Percentiles rank a stretch among this genome's conserved stretches.
These are phyloP conservation scores for Halocynthia roretzi DNA, from an alignment of 23 tunicate genomes.

Conservation along the genomic window DNA sequence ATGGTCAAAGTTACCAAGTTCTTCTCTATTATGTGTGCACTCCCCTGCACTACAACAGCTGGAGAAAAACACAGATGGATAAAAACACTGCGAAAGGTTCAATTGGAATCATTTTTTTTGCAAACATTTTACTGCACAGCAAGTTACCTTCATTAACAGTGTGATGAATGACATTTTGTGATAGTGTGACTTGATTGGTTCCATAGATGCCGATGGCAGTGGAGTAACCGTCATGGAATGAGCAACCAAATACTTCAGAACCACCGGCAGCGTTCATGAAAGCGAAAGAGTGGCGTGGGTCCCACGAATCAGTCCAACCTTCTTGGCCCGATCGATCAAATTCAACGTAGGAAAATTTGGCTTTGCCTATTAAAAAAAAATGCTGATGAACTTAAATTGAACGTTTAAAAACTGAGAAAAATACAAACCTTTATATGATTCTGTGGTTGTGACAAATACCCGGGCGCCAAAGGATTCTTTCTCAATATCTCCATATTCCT, in stretches of 20 bases:
- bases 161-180: conserved; percentile 44
- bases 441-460: conserved; percentile 28
- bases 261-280: conserved; percentile 23
- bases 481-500: conserved; percentile 24
- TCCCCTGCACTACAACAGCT: conserved; percentile 71
- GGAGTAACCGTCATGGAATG: conserved; percentile 65
- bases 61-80: not conserved
- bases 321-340: conserved; percentile 16
- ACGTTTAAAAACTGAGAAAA: not conserved
- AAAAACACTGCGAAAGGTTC: too few relatives aligned
- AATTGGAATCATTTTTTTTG: too few relatives aligned
- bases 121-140: not conserved
- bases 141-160: conserved; percentile 66
- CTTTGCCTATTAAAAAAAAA: conserved; percentile 17
- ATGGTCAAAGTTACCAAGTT: conserved; percentile 50
- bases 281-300: conserved; percentile 17
- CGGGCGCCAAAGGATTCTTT: conserved; percentile 41
- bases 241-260: conserved; percentile 40
- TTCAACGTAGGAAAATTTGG: conserved; percentile 7
- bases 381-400: not conserved
- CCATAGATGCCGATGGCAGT: conserved; percentile 62
- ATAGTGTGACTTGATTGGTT: conserved; percentile 10
- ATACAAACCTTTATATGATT: not conserved
- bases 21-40: conserved; percentile 13
- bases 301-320: conserved; percentile 29